Evolutionary conservation across 2,888 invertebrate species (phyloP), one percentile per base, ranked within the genome.

Genomic region (Colletes collaris): DNA sequence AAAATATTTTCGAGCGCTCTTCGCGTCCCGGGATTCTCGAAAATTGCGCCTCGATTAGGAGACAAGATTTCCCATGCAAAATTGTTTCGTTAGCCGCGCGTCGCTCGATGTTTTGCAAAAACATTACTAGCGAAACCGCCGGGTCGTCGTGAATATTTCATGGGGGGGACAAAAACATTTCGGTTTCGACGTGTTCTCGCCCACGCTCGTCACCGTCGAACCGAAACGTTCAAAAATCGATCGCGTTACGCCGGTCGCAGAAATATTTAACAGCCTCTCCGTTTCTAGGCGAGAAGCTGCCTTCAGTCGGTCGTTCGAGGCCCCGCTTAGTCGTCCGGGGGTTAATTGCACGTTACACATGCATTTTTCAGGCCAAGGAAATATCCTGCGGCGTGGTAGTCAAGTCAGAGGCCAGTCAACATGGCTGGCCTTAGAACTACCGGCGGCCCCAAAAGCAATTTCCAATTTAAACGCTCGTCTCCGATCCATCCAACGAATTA

Each of bases 291-390:
- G 27, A 63, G 50, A 50, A 46, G 44, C 44, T 7, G 6, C 2
- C 44, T 10, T 8, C 44, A 46, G 44, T 46, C 7, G 44, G 44
- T 3, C 44, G 11, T 53, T 35, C 44, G 46, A 13, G 3, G 3
- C 3, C 27, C 35, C 46, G 64, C 46, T 64, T 60, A 13, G 11
- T 11, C 35, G 37, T n/a, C 46, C 52, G 35, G 11, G 27, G 55
- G 72, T 56, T 79, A 79, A 79, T 78, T 79, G 78, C 66, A 62
- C 40, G 27, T 53, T 59, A 19, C 27, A 10, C 53, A 44, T 81
- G 77, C 68, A 84, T 76, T 76, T 86, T 84, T 82, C 63, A 78
- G 55, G 52, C 27, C n/a, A 58, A 46, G 59, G 52, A 82, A 76
- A 69, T 63, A 66, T 58, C 68, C 58, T 27, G 67, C 27, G 55